Evolutionary conservation across 2,888 invertebrate species (phyloP).

Genomic region (Pherbina coryleti): DNA sequence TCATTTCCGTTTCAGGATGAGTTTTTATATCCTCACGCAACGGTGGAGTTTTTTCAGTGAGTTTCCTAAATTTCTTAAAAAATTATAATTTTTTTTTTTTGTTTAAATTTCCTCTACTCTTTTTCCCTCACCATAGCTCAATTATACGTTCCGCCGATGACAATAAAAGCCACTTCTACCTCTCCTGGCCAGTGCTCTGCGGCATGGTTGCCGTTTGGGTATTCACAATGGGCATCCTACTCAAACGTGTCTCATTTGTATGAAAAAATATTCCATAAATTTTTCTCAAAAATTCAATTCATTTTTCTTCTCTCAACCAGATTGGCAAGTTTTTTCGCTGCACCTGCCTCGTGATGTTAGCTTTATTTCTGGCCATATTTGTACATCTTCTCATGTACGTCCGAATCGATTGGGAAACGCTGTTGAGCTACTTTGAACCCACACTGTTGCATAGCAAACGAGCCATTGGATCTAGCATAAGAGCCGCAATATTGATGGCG

Average conservation of each 20-base stretch:
- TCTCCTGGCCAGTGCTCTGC: constrained; percentile 59
- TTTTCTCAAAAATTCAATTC: not conserved
- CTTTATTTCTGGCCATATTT: constrained; percentile 58
- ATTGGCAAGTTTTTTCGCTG: constrained; percentile 65
- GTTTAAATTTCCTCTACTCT: not conserved
- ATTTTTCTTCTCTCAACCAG: constrained; percentile 49
- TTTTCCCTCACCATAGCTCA: constrained; percentile 49
- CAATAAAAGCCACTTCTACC: constrained; percentile 48
- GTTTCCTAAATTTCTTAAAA: constrained; percentile 24
- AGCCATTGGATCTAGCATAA: constrained; percentile 45
- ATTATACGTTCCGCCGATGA: constrained; percentile 56
- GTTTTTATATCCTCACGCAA: constrained; percentile 58
- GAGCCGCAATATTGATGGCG: constrained; percentile 57
- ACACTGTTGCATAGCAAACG: constrained; percentile 48
- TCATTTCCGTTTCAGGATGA: constrained; percentile 47
- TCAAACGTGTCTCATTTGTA: constrained; percentile 61
- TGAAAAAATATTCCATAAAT: constrained; percentile 42
- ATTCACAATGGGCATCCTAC: constrained; percentile 54
- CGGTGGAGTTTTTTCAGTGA: constrained; percentile 65
- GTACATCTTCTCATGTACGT: constrained; percentile 56
- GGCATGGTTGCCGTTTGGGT: constrained; percentile 59
- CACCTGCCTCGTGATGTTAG: constrained; percentile 58
- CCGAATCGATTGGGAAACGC: constrained; percentile 48
- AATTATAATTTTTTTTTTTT: not conserved
- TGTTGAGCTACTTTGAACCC: constrained; percentile 53